phyloP scores from a whole-genome alignment of 2,797 vertebrate genomes.

The Eulemur rubriventer region DNA sequence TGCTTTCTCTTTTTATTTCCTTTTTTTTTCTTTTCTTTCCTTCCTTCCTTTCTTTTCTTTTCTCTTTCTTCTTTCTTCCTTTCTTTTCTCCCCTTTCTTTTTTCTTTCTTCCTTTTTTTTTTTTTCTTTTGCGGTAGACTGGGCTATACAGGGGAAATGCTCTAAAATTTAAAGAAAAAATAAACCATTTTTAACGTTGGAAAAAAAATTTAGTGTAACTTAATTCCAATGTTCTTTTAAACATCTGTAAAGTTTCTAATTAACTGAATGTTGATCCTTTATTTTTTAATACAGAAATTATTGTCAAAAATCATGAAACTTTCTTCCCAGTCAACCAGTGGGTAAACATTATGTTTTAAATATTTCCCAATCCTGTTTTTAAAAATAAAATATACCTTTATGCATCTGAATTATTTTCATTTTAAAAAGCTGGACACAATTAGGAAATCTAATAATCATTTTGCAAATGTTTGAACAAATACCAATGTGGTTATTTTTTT shows the following conservation, averaged over 20 bases:
- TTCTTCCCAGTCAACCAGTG: not conserved
- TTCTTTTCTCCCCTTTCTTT: too few relatives aligned
- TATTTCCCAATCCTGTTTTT: slow-evolving; percentile 25
- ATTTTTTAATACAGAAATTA: not conserved
- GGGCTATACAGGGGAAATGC: too few relatives aligned
- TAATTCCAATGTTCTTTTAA: not conserved
- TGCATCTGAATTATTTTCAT: slow-evolving; percentile 22
- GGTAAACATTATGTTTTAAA: not conserved
- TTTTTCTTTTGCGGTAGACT: too few relatives aligned
- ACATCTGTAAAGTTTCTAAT: not conserved
- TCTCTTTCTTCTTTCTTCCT: too few relatives aligned
- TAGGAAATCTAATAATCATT: slow-evolving; percentile 34
- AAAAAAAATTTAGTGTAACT: not conserved
- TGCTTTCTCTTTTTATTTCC: too few relatives aligned
- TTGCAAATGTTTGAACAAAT: slow-evolving; percentile 15
- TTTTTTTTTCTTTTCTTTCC: too few relatives aligned
- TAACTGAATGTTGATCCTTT: not conserved
- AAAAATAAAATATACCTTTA: not conserved
- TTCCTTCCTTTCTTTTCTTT: too few relatives aligned
- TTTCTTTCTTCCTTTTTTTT: too few relatives aligned
- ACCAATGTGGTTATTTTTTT: not conserved
- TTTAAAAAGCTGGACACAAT: not conserved
- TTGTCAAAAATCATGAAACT: not conserved
- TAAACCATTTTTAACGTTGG: too few relatives aligned
- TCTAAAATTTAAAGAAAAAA: too few relatives aligned